Percentiles rank a stretch among this genome's conserved stretches.
phyloP scores from a whole-genome alignment of 2,797 vertebrate genomes.

The Aphelocoma californica region DNA sequence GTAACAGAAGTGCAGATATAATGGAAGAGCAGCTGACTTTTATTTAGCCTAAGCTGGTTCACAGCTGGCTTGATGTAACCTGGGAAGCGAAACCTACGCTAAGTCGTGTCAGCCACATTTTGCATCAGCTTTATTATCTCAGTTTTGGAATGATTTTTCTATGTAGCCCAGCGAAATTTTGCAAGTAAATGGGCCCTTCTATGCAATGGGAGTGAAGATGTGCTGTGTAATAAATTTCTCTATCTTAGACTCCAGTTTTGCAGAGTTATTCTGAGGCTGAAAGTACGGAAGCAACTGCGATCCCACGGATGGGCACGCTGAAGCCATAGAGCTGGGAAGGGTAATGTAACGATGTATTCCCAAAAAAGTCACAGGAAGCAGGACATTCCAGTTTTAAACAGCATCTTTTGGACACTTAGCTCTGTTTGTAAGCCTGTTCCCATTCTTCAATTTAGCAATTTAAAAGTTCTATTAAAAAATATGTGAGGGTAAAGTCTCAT shows the following conservation, averaged over 20 bases:
- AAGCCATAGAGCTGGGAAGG: background rate
- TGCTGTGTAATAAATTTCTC: background rate
- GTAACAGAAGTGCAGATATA: background rate
- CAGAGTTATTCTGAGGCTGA: background rate
- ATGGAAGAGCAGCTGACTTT: background rate
- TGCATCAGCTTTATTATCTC: background rate
- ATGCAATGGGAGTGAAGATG: background rate
- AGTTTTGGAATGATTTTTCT: background rate
- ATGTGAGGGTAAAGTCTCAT: background rate
- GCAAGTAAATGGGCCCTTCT: background rate
- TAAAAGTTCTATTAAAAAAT: background rate
- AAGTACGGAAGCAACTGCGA: background rate
- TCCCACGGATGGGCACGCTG: background rate
- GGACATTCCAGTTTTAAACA: background rate
- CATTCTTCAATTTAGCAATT: background rate
- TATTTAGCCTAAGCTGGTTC: background rate
- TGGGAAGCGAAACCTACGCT: background rate
- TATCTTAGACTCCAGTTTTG: background rate
- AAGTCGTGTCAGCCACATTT: background rate
- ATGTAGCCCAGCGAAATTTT: background rate
- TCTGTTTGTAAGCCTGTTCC: background rate
- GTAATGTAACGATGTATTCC: fast-evolving
- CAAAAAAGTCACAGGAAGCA: background rate
- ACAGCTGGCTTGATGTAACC: background rate
- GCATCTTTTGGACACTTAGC: background rate